A percentile compares a stretch with the other conserved stretches of the same genome.
These are phyloP conservation scores for Oxyruncus cristatus DNA, from an alignment of 2,113 vertebrate genomes.

Conservation along the genomic window DNA sequence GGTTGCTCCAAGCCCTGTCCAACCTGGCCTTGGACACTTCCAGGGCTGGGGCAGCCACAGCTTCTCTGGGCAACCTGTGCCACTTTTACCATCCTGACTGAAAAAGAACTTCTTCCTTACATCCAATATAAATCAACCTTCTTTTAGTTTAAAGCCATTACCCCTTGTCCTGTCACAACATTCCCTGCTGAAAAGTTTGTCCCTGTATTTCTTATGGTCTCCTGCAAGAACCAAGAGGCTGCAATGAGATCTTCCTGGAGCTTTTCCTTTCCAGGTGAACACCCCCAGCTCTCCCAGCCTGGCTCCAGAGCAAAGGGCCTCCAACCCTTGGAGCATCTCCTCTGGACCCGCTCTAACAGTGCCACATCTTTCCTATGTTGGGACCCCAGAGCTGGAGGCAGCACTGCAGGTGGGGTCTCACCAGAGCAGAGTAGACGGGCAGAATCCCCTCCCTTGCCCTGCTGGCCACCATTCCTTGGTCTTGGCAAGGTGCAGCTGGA, in stretches of 20 bases:
- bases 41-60: too few relatives aligned
- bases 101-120: too few relatives aligned
- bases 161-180: too few relatives aligned
- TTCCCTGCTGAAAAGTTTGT: not conserved
- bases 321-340: not conserved
- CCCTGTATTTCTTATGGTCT: not conserved
- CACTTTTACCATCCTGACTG: too few relatives aligned
- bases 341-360: not conserved
- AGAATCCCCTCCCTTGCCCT: not conserved
- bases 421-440: not conserved
- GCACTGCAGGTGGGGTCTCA: not conserved
- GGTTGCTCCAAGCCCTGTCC: too few relatives aligned
- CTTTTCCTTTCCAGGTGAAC: not conserved
- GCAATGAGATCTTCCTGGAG: not conserved
- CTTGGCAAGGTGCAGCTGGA: not conserved
- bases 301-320: not conserved
- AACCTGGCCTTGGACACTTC: too few relatives aligned
- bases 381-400: not conserved
- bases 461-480: not conserved
- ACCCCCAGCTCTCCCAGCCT: not conserved
- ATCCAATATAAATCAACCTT: too few relatives aligned
- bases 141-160: too few relatives aligned
- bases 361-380: accelerated
- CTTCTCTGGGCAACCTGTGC: too few relatives aligned
- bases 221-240: not conserved